Evolutionary conservation across 2,888 invertebrate genomes (phyloP).

Genomic region (Ormia ochracea): DNA sequence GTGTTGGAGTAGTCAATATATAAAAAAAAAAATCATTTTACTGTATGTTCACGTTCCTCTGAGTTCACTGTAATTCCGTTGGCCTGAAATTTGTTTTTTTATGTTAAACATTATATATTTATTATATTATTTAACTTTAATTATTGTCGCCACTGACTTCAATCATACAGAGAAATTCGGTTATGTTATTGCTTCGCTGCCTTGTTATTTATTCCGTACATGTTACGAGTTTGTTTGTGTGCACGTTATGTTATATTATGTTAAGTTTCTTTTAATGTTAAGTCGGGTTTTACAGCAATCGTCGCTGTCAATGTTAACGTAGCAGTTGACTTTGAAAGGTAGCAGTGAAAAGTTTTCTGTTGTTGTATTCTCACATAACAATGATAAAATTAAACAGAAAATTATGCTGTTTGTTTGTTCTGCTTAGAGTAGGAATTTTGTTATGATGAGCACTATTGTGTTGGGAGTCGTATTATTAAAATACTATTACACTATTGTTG

Average conservation of each 20-base stretch:
- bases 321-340: neutral
- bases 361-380: neutral
- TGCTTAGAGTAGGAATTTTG: neutral
- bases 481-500: constrained; percentile 21
- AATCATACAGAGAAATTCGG: neutral
- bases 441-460: constrained; percentile 5
- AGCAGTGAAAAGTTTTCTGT: neutral
- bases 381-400: neutral
- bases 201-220: neutral
- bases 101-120: neutral
- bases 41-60: too few species aligned
- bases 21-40: too few species aligned
- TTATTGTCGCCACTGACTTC: neutral
- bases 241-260: neutral
- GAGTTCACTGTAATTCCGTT: too few species aligned
- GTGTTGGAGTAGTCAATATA: too few species aligned
- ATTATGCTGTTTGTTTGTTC: neutral
- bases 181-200: too few species aligned
- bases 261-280: too few species aligned
- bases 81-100: neutral
- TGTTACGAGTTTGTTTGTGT: neutral
- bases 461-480: constrained; percentile 4
- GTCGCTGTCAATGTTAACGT: neutral
- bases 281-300: neutral
- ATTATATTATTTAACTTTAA: neutral